Evolutionary conservation across 2,888 invertebrate genomes (phyloP), one percentile per base, ranked within the genome.

Genomic region (Cosmia pyralina): DNA sequence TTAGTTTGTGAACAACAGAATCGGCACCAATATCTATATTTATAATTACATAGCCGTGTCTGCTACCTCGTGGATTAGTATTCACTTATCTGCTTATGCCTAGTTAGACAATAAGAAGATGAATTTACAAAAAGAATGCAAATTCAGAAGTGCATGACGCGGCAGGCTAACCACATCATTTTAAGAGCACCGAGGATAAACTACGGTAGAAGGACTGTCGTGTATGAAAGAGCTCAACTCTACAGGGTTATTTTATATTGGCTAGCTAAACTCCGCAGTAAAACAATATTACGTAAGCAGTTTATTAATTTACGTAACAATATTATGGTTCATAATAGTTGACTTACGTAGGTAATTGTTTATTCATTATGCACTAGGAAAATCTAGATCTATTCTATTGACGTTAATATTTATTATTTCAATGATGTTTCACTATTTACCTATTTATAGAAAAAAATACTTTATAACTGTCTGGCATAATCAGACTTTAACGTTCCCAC

Each of bases 301-400:
- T n/a, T n/a, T n/a, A n/a, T n/a, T n/a, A n/a, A n/a, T n/a, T n/a
- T n/a, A n/a, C n/a, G 34, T 34, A 38, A 38, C 5, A 34, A 34
- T 38, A 38, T 5, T 38, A 38, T 38, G 38, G 1, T 0, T 0
- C 7, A 17, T 41, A 66, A 34, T 34, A 59, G 19, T 59, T 58
- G 28, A 19, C 10, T 13, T 55, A 28, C 53, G 70, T 53, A n/a
- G n/a, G n/a, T n/a, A 46, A 69, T 69, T 65, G 34, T 66, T 46
- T 66, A 46, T 34, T 38, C 17, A 6, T 17, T 22, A 28, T 57
- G n/a, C 28, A 8, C 17, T n/a, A 28, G 71, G 50, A n/a, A 69
- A 50, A 58, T n/a, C 17, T 50, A 1, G 1, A 71, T 50, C 6
- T 10, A 34, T 69, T 28, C 2, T n/a, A 28, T 5, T 69, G 57